phyloP scores from a whole-genome alignment of 1,140 invertebrate genomes.

The Drosophila leontia region DNA sequence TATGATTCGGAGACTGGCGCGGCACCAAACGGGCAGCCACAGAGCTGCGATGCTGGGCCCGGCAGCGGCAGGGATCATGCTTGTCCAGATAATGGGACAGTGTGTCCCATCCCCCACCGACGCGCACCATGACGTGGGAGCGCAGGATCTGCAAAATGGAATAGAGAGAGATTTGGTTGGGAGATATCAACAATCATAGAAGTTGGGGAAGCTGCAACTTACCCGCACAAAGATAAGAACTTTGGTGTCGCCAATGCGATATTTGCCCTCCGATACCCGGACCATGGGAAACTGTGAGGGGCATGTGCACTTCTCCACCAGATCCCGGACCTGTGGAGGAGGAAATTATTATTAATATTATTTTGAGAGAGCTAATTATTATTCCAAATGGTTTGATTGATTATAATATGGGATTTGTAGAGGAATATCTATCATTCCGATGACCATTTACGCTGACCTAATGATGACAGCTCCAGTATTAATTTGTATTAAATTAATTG shows the following conservation, averaged over 20 bases:
- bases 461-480: constrained; percentile 10
- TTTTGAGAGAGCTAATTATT: background rate
- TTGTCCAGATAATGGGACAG: constrained; percentile 97
- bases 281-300: constrained; percentile 99
- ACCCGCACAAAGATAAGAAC: constrained; percentile 97
- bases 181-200: background rate
- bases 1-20: constrained; percentile 85
- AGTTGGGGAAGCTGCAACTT: constrained; percentile 85
- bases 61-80: constrained; percentile 97
- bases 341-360: background rate
- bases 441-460: constrained; percentile 11
- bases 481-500: constrained; percentile 1
- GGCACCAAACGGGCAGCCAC: constrained; percentile 87
- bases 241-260: constrained; percentile 97
- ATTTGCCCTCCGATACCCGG: constrained; percentile 97
- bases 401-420: background rate
- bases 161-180: background rate
- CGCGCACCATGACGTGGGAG: constrained; percentile 98
- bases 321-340: constrained; percentile 92
- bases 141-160: constrained; percentile 90
- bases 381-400: background rate
- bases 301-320: constrained; percentile 96
- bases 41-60: constrained; percentile 88
- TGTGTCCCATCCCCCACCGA: constrained; percentile 99
- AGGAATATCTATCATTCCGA: too few relatives aligned